phyloP scores from a whole-genome alignment of 2,888 invertebrate species.

The Operophtera brumata region DNA sequence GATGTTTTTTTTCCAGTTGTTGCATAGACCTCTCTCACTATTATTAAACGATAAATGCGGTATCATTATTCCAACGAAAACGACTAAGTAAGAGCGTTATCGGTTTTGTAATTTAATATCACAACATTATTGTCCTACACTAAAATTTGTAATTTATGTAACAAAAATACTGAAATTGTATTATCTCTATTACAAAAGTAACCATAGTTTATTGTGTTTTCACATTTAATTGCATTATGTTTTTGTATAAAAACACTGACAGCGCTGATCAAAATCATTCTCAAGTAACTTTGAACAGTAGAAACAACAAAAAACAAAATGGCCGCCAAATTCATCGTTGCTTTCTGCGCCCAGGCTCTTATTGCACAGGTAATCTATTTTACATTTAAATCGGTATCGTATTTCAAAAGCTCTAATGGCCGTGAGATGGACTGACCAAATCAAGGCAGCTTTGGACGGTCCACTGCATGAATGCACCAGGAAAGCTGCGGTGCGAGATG shows the following conservation, averaged over 20 bases:
- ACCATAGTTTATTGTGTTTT: slow-evolving; percentile 5
- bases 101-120: slow-evolving; percentile 4
- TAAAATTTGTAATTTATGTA: slow-evolving; percentile 5
- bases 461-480: no score
- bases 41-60: no score
- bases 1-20: no score
- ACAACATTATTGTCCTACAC: slow-evolving; percentile 10
- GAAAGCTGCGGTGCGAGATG: no score
- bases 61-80: no score
- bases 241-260: slow-evolving; percentile 20
- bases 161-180: slow-evolving; percentile 4
- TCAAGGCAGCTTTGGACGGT: no score
- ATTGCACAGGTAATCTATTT: slow-evolving; percentile 27
- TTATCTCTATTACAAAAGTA: slow-evolving; percentile 10
- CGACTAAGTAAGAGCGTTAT: neutral
- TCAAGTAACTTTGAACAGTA: slow-evolving; percentile 4
- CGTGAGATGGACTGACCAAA: no score
- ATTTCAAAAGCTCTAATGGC: no score
- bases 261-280: slow-evolving; percentile 19
- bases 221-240: slow-evolving; percentile 13
- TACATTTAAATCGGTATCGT: no score
- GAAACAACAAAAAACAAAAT: slow-evolving; percentile 21
- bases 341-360: slow-evolving; percentile 33
- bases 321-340: slow-evolving; percentile 27
- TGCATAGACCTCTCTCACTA: no score